These are phyloP conservation scores for Bombus consobrinus DNA, from an alignment of 1,140 invertebrate species.

Conservation along the genomic window DNA sequence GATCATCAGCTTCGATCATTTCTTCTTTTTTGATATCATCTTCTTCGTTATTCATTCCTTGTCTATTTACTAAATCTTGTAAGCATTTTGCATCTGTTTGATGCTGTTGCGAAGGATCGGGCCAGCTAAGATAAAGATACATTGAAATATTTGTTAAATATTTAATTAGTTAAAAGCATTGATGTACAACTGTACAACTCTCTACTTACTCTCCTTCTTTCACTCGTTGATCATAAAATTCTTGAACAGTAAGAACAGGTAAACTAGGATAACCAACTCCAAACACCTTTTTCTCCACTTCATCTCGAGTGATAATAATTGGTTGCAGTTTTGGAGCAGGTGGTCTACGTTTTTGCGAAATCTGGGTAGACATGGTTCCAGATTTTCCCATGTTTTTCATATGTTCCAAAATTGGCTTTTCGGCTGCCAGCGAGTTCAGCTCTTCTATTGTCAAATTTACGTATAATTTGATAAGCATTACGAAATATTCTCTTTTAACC, in stretches of 20 bases:
- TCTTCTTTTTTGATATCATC: slow-evolving; percentile 82
- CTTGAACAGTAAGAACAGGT: slow-evolving; percentile 95
- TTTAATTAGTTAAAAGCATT: no score
- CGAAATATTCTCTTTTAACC: slow-evolving; percentile 91
- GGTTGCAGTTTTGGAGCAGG: slow-evolving; percentile 88
- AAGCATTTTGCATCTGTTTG: slow-evolving; percentile 65
- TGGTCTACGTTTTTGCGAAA: slow-evolving; percentile 77
- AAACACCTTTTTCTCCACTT: slow-evolving; percentile 95
- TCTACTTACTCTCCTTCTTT: slow-evolving; percentile 89
- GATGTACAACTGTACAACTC: neutral
- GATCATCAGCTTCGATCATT: slow-evolving; percentile 90
- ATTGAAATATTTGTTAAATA: neutral
- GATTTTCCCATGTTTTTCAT: slow-evolving; percentile 81
- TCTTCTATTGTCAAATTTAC: slow-evolving; percentile 91
- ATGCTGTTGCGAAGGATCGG: slow-evolving; percentile 70
- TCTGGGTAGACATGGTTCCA: slow-evolving; percentile 64
- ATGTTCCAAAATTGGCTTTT: slow-evolving; percentile 89
- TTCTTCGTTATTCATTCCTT: slow-evolving; percentile 63
- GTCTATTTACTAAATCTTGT: slow-evolving; percentile 65
- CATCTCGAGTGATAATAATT: slow-evolving; percentile 96
- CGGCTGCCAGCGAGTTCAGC: slow-evolving; percentile 87
- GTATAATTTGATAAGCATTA: slow-evolving; percentile 90
- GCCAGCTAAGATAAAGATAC: slow-evolving; percentile 73
- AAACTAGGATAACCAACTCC: slow-evolving; percentile 97
- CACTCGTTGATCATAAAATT: slow-evolving; percentile 96